Evolutionary conservation across 2,797 vertebrate genomes (phyloP), one percentile per base, ranked within the genome.

Genomic region (Vireo griseus): DNA sequence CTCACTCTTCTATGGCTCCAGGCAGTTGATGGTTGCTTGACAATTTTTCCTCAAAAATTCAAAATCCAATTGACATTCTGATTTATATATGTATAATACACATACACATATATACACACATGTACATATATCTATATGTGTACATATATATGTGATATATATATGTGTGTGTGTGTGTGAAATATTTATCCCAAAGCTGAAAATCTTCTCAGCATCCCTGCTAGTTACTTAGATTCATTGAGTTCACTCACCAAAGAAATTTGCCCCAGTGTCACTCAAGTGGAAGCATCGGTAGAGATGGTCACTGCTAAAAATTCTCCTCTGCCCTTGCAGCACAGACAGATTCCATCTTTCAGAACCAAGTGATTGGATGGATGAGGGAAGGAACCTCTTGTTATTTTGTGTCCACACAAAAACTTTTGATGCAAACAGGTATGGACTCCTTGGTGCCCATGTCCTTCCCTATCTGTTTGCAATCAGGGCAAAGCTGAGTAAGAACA

Each of bases 391-490:
- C 75, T 93, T 92, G 72, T 24, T 65, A 95, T 83, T 94, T 66
- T 73, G 40, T 80, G 72, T 78, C 65, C 57, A 59, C 57, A 51
- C 16, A 9, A 61, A 89, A 91, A 29, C 29, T 24, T 74, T 58
- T 65, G 88, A 92, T 95, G 48, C 42, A 90, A 93, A 88, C 37
- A 71, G 86, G 85, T 65, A 85, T 0, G 1, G 61, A 40, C 42
- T 95, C 24, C 71, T 91, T 78, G 52, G 77, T 87, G 86, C 57
- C 80, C 1, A 8, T 71, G 75, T 71, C 83, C 68, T 52, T 87
- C 81, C 24, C 31, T 89, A 40, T 93, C 74, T 89, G 59, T 82
- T 83, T 86, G 48, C 75, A 94, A 72, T 90, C 88, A 88, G 65
- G 73, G 28, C 57, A 74, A 84, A 92, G 42, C 50, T 11, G 5